phyloP scores from a whole-genome alignment of 2,888 invertebrate species.

The Patella depressa region DNA sequence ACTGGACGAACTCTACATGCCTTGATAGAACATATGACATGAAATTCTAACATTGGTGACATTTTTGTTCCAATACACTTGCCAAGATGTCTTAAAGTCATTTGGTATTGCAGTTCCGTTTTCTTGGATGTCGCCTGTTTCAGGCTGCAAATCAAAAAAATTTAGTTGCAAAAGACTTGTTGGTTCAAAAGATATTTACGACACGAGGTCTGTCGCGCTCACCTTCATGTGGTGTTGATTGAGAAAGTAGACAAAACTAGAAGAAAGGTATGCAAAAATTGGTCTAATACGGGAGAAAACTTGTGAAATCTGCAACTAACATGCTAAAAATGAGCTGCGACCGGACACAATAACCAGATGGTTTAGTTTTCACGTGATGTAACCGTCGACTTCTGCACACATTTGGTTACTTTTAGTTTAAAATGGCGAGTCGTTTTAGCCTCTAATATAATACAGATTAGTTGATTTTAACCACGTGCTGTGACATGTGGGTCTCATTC shows the following conservation, averaged over 20 bases:
- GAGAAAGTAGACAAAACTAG: no score
- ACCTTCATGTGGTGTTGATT: no score
- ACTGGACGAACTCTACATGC: no score
- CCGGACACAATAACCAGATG: slow-evolving; percentile 5
- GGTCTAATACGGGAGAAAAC: no score
- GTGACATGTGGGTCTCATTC: neutral
- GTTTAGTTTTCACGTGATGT: slow-evolving; percentile 5
- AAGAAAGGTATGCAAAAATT: no score
- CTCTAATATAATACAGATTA: slow-evolving; percentile 2
- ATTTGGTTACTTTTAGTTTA: slow-evolving; percentile 10
- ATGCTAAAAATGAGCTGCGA: neutral
- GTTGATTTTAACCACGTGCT: slow-evolving; percentile 1
- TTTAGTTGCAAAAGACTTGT: neutral
- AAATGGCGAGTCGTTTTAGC: neutral
- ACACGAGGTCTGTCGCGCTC: no score
- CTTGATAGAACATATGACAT: no score
- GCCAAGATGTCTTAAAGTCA: neutral
- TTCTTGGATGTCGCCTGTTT: slow-evolving; percentile 1
- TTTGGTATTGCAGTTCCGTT: neutral
- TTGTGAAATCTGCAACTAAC: no score
- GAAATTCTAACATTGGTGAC: no score
- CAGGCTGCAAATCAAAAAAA: neutral
- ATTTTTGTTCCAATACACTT: no score
- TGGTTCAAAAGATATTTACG: slow-evolving; percentile 4
- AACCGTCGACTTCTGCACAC: neutral